Evolutionary conservation across 2,888 invertebrate species (phyloP).

Genomic region (Siphlonurus alternatus): DNA sequence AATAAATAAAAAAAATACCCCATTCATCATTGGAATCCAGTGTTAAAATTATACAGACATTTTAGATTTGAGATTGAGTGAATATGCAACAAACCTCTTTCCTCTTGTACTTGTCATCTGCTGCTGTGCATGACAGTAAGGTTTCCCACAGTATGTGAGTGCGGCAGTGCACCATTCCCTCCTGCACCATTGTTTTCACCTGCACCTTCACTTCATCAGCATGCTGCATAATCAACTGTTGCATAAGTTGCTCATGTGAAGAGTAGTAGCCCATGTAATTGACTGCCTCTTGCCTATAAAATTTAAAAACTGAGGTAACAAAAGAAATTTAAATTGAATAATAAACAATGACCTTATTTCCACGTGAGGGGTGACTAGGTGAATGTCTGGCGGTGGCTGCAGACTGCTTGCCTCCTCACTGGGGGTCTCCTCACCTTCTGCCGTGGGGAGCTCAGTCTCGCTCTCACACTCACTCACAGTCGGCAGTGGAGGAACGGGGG

Average conservation of each 20-base stretch:
- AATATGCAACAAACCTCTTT: slow-evolving; percentile 21
- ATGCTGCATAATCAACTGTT: slow-evolving; percentile 39
- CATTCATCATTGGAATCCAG: too few relatives aligned
- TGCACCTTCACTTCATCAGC: slow-evolving; percentile 35
- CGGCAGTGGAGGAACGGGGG: not conserved
- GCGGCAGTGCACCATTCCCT: slow-evolving; percentile 47
- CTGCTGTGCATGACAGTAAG: slow-evolving; percentile 28
- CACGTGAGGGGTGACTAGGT: slow-evolving; percentile 3
- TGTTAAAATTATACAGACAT: too few relatives aligned
- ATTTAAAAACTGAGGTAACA: not conserved
- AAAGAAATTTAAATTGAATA: too few relatives aligned
- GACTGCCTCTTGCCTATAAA: slow-evolving; percentile 38
- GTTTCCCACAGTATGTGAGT: slow-evolving; percentile 54
- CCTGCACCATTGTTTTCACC: slow-evolving; percentile 41
- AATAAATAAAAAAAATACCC: too few relatives aligned
- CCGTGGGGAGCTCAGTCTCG: slow-evolving; percentile 21
- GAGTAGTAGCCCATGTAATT: slow-evolving; percentile 54
- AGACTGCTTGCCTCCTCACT: not conserved
- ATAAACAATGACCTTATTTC: slow-evolving; percentile 8
- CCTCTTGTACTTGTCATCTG: slow-evolving; percentile 13
- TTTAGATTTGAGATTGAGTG: too few relatives aligned
- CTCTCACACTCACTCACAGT: not conserved
- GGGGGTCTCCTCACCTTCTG: slow-evolving; percentile 11
- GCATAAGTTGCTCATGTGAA: slow-evolving; percentile 47
- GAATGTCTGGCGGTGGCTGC: not conserved